phyloP scores from a whole-genome alignment of 2,113 vertebrate genomes.

The Blennius ocellaris region DNA sequence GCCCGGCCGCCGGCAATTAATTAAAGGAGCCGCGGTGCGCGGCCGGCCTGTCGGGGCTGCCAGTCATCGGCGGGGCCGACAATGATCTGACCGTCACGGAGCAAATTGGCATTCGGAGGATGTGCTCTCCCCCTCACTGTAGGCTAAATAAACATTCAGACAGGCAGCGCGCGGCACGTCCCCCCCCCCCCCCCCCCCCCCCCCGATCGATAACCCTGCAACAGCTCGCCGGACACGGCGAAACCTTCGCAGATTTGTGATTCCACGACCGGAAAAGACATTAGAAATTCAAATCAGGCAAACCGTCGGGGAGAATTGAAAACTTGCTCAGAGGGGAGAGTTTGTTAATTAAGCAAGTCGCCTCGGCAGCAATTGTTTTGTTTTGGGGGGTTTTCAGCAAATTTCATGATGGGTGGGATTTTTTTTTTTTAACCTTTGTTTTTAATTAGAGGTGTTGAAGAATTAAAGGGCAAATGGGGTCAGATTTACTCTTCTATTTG shows the following conservation, averaged over 20 bases:
- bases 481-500: no score
- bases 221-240: no score
- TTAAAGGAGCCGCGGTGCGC: conserved; percentile 41
- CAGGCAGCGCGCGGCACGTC: conserved; percentile 33
- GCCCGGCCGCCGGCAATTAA: conserved; percentile 42
- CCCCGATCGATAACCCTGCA: conserved; percentile 41
- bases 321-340: not conserved
- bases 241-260: not conserved
- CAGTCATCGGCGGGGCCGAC: conserved; percentile 58
- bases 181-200: not conserved
- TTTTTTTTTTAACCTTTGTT: no score
- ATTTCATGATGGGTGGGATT: no score
- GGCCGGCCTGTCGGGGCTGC: conserved; percentile 55
- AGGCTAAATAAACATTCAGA: conserved; percentile 44
- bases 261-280: not conserved
- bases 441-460: no score
- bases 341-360: not conserved
- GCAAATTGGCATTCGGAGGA: conserved; percentile 62
- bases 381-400: not conserved
- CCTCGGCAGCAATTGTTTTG: not conserved
- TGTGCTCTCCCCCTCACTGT: conserved; percentile 27
- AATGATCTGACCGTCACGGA: conserved; percentile 60
- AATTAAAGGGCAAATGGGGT: no score
- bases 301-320: not conserved
- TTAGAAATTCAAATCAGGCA: conserved; percentile 7